Conservation (phyloP, 2,113 vertebrate species). For the Pomatostomus ruficeps region DNA sequence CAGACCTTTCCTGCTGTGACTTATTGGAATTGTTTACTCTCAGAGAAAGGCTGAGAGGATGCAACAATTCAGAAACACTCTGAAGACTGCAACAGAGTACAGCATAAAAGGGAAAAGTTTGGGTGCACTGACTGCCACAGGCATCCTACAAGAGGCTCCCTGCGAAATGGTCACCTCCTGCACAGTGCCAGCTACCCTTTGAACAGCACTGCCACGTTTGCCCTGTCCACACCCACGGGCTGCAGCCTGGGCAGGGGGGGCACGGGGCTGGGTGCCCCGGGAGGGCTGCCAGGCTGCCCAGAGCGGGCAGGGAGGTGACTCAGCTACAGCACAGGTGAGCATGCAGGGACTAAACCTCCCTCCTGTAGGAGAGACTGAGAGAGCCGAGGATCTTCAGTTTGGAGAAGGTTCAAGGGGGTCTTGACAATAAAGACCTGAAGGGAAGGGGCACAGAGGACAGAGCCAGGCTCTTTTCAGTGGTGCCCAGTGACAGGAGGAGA, state of each 20-base stretch:
- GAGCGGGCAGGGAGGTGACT: rapidly evolving
- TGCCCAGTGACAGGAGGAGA: neutral
- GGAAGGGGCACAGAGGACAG: neutral
- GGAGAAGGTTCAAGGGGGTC: neutral
- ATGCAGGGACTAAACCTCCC: neutral
- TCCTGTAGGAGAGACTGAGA: neutral
- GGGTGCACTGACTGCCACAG: neutral
- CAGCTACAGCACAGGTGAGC: neutral
- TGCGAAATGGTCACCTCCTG: neutral
- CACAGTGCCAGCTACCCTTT: neutral
- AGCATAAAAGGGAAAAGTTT: neutral
- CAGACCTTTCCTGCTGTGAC: neutral
- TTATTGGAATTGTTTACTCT: neutral
- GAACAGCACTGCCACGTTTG: rapidly evolving
- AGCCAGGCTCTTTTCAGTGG: neutral
- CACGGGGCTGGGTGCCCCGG: rapidly evolving
- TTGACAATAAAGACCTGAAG: neutral
- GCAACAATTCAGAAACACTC: neutral
- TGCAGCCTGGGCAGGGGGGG: rapidly evolving
- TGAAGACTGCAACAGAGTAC: rapidly evolving
- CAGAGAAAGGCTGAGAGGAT: neutral
- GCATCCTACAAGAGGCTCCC: neutral
- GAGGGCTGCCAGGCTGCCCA: neutral
- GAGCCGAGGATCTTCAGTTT: neutral
- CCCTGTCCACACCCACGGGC: rapidly evolving